phyloP scores from a whole-genome alignment of 2,888 invertebrate species.

The Pachycephus smyrnensis region DNA sequence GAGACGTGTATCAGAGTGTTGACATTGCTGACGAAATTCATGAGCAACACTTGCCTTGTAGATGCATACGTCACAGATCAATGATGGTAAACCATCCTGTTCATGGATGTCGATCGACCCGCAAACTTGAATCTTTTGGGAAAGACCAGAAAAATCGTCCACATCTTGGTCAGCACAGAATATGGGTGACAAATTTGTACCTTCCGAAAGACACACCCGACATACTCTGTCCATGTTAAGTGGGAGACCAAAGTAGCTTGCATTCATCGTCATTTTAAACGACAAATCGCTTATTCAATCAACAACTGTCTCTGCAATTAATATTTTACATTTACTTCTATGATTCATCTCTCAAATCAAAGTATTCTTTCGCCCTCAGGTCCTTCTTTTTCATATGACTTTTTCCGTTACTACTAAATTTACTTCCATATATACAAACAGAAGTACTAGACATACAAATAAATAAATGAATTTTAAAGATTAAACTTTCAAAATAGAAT shows the following conservation, averaged over 20 bases:
- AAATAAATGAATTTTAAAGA: neutral
- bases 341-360: neutral
- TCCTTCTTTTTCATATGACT: neutral
- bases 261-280: slow-evolving; percentile 49
- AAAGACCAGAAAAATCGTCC: slow-evolving; percentile 46
- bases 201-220: slow-evolving; percentile 60
- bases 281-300: neutral
- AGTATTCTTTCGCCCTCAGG: neutral
- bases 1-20: slow-evolving; percentile 59
- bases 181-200: slow-evolving; percentile 57
- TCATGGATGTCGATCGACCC: slow-evolving; percentile 61
- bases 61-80: slow-evolving; percentile 61
- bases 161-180: slow-evolving; percentile 53
- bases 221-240: slow-evolving; percentile 60
- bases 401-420: neutral
- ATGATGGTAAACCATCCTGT: slow-evolving; percentile 61
- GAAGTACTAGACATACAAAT: neutral
- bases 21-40: slow-evolving; percentile 63
- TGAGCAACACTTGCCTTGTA: slow-evolving; percentile 63
- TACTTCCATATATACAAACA: neutral
- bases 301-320: slow-evolving; percentile 8
- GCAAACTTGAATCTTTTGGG: slow-evolving; percentile 60
- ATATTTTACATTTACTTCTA: slow-evolving; percentile 1
- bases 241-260: slow-evolving; percentile 54
- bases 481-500: neutral